Base-by-base conservation (phyloP, 2,113 vertebrate species). In the Rhipidura dahli region DNA sequence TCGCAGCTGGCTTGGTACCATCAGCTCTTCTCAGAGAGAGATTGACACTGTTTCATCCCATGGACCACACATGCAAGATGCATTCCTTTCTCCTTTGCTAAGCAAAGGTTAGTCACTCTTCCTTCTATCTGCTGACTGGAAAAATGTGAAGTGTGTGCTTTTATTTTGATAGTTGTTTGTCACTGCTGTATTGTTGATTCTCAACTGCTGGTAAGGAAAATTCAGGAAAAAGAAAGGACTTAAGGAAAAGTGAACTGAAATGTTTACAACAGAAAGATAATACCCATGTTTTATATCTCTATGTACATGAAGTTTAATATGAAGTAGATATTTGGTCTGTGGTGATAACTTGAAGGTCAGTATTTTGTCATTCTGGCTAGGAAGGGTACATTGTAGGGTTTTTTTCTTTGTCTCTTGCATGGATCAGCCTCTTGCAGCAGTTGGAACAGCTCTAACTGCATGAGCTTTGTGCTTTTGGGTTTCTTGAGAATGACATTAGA, bases 51-150 rank as follows among this genome's bases (percentile, higher is more conserved):
- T 97, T 80, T 99, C 99, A 5, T 99, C 99, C 49, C 98, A 98
- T 51, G 98, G 98, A 30, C 98, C 99, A 18, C 99, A 99, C 87
- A 99, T 98, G 40, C 99, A 99, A 75, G 99, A 99, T 26, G 99
- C 99, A 13, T 99, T 99, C 86, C 98, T 99, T 57, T 99, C 99
- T 40, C 99, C 99, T 88, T 98, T 99, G 94, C 98, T 99, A 77
- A 99, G 98, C 97, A 99, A 99, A 99, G 99, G 99, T 99, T 98
- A 97, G 98, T 98, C 73, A 42, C 56, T 65, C 85, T 89, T 93
- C n/a, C 73, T 50, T 79, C 47, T 56, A 6, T 63, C 39, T 28
- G 11, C 37, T 23, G 3, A 15, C 6, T 53, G 31, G 30, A 72
- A 87, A 47, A 90, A 40, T 26, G 18, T 19, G 11, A 73, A 81